A percentile compares a stretch with the other conserved stretches of the same genome.
Evolutionary conservation across 1,140 invertebrate species (phyloP).

Genomic region (Camponotus vicinus): DNA sequence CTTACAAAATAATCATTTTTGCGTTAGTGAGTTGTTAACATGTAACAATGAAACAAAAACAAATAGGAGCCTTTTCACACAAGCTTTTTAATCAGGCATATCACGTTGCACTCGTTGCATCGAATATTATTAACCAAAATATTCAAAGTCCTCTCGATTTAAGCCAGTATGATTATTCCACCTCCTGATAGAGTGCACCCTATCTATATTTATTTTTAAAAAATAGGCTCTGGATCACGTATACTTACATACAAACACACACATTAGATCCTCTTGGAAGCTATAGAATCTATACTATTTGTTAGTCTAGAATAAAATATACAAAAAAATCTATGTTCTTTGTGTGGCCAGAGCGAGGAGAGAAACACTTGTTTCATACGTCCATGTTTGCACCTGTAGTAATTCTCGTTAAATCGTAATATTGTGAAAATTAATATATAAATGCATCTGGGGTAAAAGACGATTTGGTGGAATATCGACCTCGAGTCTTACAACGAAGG

Average conservation of each 20-base stretch:
- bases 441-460: not conserved
- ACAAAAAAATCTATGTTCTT: constrained; percentile 1
- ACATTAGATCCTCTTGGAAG: not conserved
- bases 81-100: constrained; percentile 59
- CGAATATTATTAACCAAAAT: constrained; percentile 18
- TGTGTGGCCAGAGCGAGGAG: not conserved
- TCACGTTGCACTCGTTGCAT: constrained; percentile 38
- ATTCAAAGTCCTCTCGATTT: not conserved
- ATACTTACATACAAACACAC: no score
- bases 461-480: constrained; percentile 51
- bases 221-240: not conserved
- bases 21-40: constrained; percentile 18
- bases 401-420: constrained; percentile 18
- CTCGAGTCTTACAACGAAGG: constrained; percentile 68
- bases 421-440: constrained; percentile 8
- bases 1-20: constrained; percentile 23
- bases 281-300: constrained; percentile 13
- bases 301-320: not conserved
- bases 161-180: constrained; percentile 33
- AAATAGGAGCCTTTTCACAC: constrained; percentile 26
- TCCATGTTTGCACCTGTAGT: not conserved
- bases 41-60: constrained; percentile 25
- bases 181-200: constrained; percentile 19
- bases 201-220: constrained; percentile 1
- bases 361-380: constrained; percentile 5